Conservation (phyloP, 2,888 invertebrate species). For the Neoitamus cyanurus region DNA sequence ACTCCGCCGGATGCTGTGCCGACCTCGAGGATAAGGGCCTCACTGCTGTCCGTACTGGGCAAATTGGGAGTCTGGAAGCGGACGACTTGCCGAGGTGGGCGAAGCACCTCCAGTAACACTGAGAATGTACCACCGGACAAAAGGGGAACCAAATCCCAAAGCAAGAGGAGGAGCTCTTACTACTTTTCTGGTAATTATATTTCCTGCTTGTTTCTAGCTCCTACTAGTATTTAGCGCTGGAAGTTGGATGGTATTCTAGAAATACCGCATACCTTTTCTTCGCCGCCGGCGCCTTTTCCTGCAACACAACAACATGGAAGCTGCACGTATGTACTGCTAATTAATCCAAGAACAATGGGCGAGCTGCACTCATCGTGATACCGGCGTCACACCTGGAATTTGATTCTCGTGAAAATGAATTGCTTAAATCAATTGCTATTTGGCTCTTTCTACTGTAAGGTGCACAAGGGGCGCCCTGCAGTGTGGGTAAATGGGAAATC, state of each 20-base stretch:
- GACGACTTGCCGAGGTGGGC: conserved; percentile 54
- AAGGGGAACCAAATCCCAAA: background rate
- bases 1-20: background rate
- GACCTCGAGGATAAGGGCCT: conserved; percentile 55
- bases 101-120: conserved; percentile 47
- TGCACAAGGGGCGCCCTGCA: background rate
- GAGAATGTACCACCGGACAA: conserved; percentile 47
- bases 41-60: conserved; percentile 58
- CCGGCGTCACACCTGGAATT: background rate
- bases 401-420: background rate
- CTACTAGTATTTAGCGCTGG: background rate
- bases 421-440: background rate
- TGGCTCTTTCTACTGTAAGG: background rate
- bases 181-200: conserved; percentile 63
- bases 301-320: background rate
- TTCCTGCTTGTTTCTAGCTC: background rate
- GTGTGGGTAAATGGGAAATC: background rate
- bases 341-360: background rate
- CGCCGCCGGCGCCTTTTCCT: background rate
- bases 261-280: background rate
- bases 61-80: conserved; percentile 59
- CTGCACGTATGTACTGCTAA: background rate
- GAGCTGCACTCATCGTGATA: background rate
- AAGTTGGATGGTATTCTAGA: background rate
- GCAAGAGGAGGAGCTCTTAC: conserved; percentile 63